These are phyloP conservation scores for Aurelia aurita DNA, from an alignment of 30 jellyfish, hydroid and myxozoan genomes.

Conservation along the genomic window DNA sequence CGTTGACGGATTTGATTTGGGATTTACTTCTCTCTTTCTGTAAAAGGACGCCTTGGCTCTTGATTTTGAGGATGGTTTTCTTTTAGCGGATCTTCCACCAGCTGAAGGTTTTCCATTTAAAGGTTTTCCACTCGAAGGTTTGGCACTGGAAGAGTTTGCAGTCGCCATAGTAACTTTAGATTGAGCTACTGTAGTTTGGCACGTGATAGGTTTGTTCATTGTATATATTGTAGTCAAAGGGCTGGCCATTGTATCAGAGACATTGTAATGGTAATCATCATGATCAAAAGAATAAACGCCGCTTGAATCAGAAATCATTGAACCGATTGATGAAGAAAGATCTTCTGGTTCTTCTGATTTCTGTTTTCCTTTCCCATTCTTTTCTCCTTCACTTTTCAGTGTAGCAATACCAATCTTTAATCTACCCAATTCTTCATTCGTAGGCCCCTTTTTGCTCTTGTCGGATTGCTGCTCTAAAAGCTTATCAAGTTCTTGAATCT, in stretches of 20 bases:
- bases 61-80: background rate
- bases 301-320: conserved; percentile 88
- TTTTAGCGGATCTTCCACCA: background rate
- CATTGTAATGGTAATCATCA: conserved; percentile 51
- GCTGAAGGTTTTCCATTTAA: background rate
- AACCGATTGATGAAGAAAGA: conserved; percentile 56
- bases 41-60: no score
- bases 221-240: background rate
- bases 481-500: conserved; percentile 40
- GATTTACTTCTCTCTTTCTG: background rate
- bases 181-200: background rate
- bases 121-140: background rate
- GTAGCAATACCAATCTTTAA: background rate
- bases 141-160: background rate
- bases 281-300: conserved; percentile 88
- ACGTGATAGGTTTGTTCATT: background rate
- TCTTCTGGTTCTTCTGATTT: conserved; percentile 55
- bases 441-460: background rate
- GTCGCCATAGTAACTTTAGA: background rate
- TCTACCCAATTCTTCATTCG: background rate
- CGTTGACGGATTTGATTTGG: background rate
- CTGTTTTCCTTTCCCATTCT: conserved; percentile 9
- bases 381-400: conserved; percentile 20
- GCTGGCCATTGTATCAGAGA: conserved; percentile 4
- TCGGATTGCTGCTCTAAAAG: conserved; percentile 36